Percentiles rank a stretch among this genome's conserved stretches.
Evolutionary conservation across 1,140 invertebrate species (phyloP).

Genomic region (Meloidogyne floridensis): DNA sequence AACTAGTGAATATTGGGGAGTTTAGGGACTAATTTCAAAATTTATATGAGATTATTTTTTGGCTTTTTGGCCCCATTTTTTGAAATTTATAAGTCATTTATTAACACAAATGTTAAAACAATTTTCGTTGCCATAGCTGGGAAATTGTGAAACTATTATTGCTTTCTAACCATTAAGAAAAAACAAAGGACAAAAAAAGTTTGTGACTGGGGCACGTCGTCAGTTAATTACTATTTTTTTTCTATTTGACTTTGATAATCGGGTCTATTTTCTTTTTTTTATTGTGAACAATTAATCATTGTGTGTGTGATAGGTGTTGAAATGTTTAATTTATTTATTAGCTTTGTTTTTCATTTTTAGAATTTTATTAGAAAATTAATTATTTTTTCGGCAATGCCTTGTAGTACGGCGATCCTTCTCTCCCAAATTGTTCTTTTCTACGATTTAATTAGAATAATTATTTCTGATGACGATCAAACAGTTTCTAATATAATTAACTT

Average conservation of each 20-base stretch:
- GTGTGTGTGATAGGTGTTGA: not conserved
- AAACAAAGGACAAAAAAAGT: not conserved
- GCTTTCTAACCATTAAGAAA: not conserved
- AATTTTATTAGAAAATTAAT: too few species aligned
- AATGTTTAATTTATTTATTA: not conserved
- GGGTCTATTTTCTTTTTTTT: not conserved
- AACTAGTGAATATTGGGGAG: too few species aligned
- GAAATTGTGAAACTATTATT: not conserved
- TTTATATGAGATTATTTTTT: too few species aligned
- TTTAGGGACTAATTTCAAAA: too few species aligned
- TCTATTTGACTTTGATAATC: not conserved
- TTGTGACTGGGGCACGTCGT: not conserved
- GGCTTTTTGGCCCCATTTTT: too few species aligned
- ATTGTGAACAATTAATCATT: not conserved
- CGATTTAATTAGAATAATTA: not conserved
- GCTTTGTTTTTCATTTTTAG: not conserved
- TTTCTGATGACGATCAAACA: not conserved
- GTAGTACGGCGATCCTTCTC: not conserved
- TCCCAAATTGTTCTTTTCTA: not conserved
- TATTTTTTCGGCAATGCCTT: not conserved
- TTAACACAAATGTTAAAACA: not conserved
- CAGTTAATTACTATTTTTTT: constrained; percentile 4
- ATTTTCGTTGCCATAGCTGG: not conserved
- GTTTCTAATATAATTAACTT: constrained; percentile 5
- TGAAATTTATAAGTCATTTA: too few species aligned